Evolutionary conservation across 2,888 invertebrate genomes (phyloP).

Genomic region (Nowickia ferox): DNA sequence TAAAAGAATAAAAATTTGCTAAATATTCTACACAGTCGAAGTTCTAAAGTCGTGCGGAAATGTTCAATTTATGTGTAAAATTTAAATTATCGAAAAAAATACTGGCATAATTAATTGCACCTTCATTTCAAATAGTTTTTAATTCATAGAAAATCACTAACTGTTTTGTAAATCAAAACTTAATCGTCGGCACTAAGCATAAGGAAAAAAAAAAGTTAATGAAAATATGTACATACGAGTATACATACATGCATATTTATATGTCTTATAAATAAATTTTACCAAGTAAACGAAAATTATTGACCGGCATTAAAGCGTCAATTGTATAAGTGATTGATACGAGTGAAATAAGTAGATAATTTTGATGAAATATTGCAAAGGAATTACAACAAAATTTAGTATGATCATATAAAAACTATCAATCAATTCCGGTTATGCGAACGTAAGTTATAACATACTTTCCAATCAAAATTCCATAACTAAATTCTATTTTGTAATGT

Average conservation of each 20-base stretch:
- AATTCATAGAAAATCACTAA: neutral
- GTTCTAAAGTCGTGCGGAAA: constrained; percentile 76
- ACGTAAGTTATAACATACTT: too few species aligned
- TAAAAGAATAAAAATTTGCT: constrained; percentile 41
- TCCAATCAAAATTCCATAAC: too few species aligned
- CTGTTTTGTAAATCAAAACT: constrained; percentile 17
- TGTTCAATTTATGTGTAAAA: constrained; percentile 72
- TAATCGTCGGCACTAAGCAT: neutral
- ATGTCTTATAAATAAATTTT: neutral
- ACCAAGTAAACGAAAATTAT: constrained; percentile 40
- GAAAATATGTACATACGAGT: neutral
- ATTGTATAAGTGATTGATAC: constrained; percentile 46
- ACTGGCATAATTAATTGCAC: neutral
- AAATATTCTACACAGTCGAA: constrained; percentile 74
- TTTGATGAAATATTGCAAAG: constrained; percentile 27
- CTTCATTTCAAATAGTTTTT: neutral
- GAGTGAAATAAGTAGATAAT: constrained; percentile 28
- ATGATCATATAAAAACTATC: too few species aligned
- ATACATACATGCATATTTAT: neutral
- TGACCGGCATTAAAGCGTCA: constrained; percentile 25
- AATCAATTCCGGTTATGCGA: too few species aligned
- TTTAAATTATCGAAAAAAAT: neutral
- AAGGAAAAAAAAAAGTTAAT: neutral
- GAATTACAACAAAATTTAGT: too few species aligned
- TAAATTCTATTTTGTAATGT: too few species aligned